Evolutionary conservation across 1,140 invertebrate genomes (phyloP).

Genomic region (Apocrypta bakeri): DNA sequence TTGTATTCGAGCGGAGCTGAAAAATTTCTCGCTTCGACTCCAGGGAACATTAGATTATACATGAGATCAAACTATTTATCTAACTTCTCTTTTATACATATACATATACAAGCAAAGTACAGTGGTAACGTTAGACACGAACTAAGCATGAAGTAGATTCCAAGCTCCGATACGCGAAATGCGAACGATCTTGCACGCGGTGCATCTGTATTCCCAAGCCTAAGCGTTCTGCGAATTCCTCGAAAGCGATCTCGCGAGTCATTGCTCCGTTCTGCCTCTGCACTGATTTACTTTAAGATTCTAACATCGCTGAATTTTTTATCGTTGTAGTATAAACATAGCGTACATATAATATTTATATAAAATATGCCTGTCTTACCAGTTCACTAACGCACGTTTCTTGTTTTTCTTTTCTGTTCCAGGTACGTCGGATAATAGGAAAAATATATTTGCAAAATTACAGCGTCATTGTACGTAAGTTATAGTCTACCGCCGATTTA

Average conservation of each 20-base stretch:
- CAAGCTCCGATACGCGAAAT: conserved; percentile 45
- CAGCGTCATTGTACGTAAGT: too few species aligned
- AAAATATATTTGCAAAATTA: too few species aligned
- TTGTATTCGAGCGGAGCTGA: too few species aligned
- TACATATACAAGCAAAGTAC: background rate
- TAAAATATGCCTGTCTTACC: too few species aligned
- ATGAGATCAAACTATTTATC: background rate
- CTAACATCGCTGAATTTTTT: background rate
- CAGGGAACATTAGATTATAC: too few species aligned
- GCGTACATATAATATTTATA: too few species aligned
- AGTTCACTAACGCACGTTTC: too few species aligned
- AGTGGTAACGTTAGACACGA: conserved; percentile 53
- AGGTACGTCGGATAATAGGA: too few species aligned
- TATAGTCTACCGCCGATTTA: too few species aligned
- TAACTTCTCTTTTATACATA: background rate
- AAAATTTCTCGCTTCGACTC: too few species aligned
- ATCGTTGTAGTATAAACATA: background rate
- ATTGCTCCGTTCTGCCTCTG: background rate
- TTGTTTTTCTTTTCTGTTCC: background rate
- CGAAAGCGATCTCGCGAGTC: background rate
- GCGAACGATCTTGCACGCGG: background rate
- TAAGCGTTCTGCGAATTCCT: conserved; percentile 56
- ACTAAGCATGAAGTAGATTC: conserved; percentile 56
- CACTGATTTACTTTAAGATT: background rate
- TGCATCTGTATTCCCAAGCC: conserved; percentile 31